phyloP scores from a whole-genome alignment of 2,113 vertebrate species.

The Caloenas nicobarica region DNA sequence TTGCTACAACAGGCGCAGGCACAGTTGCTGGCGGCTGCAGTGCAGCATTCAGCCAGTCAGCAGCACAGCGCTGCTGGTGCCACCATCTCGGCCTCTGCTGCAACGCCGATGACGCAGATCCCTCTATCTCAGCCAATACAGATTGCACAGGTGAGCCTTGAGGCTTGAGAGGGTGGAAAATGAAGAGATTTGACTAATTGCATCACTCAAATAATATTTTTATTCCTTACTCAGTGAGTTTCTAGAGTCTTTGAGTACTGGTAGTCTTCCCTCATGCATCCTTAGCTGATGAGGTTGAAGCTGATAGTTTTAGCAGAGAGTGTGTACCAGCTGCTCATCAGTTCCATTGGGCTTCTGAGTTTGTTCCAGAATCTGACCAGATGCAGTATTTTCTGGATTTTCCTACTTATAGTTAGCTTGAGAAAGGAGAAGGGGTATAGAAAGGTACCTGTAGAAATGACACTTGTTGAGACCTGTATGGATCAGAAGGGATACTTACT shows the following conservation, averaged over 20 bases:
- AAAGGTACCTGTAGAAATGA: neutral
- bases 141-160: conserved; percentile 86
- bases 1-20: conserved; percentile 97
- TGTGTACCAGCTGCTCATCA: neutral
- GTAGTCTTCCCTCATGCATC: neutral
- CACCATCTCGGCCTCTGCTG: conserved; percentile 97
- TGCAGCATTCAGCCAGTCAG: conserved; percentile 96
- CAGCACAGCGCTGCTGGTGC: conserved; percentile 95
- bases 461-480: neutral
- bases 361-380: neutral
- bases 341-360: neutral
- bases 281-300: neutral
- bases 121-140: conserved; percentile 97
- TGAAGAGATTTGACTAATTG: neutral
- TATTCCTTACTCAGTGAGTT: neutral
- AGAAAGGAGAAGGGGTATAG: neutral
- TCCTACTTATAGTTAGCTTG: neutral
- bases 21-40: conserved; percentile 95
- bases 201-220: neutral
- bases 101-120: conserved; percentile 96
- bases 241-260: neutral
- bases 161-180: conserved; percentile 54
- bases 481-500: neutral
- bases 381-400: neutral
- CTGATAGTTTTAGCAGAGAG: neutral